Base-by-base conservation (phyloP, 2,888 invertebrate genomes). In the Mayetiola destructor region DNA sequence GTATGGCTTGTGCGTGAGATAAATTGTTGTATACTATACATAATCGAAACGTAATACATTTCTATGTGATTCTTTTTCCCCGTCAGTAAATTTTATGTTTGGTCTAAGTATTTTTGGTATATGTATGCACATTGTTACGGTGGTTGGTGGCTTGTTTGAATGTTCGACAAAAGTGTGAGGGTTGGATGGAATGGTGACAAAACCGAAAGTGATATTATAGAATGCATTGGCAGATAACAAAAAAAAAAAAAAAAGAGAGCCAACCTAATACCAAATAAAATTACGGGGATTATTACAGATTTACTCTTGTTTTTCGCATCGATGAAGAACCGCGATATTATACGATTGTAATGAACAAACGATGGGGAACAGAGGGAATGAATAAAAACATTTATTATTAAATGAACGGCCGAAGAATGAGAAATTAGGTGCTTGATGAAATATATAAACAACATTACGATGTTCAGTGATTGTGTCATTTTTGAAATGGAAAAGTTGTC, bases 361-460 rank as follows among this genome's bases (percentile, higher is more conserved):
- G 48, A 48, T 14, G 27, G 48, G 27, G 16, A 48, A 21, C 48
- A 16, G 6, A 48, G 48, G 27, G 27, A 48, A 48, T 48, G 48
- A 48, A 48, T 48, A 48, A 48, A 48, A 48, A 48, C 48, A 48
- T 23, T 48, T 48, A n/a, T n/a, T n/a, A 48, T 48, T 48, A 48
- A 48, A 48, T 48, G 48, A 48, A 27, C 23, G 48, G 48, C 48
- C 27, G n/a, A n/a, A n/a, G 48, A 48, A 48, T 48, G 48, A 48
- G 48, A 42, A 42, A 42, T 23, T 21, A 42, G 23, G 48, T 48
- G 48, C 48, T 27, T 48, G 48, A 48, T 48, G 48, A 48, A 48
- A 27, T 48, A 48, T 27, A 48, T n/a, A 2, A 48, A 27, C 29
- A n/a, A 23, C 48, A 27, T 48, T 23, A n/a, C n/a, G n/a, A n/a